phyloP scores from a whole-genome alignment of 2,888 invertebrate species.

The Mantis religiosa region DNA sequence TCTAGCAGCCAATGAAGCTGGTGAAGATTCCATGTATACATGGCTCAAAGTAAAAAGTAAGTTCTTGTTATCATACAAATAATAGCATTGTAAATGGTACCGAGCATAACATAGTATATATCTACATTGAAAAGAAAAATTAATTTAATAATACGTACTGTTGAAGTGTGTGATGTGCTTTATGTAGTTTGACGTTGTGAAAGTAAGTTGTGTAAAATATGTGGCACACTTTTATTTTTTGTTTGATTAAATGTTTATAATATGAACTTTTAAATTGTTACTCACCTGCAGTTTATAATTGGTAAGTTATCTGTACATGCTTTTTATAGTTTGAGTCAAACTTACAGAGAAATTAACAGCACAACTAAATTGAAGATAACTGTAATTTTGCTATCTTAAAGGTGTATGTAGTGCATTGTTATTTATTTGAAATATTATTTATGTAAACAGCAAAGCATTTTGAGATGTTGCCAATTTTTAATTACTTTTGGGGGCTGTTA shows the following conservation, averaged over 20 bases:
- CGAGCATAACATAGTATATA: not conserved
- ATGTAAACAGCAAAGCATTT: not conserved
- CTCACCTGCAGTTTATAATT: not conserved
- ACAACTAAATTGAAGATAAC: not conserved
- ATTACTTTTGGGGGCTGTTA: not conserved
- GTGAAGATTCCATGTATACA: slow-evolving; percentile 82
- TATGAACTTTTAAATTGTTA: not conserved
- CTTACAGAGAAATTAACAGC: not conserved
- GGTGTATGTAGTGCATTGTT: not conserved
- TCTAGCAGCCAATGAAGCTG: slow-evolving; percentile 84
- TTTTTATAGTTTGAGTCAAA: not conserved
- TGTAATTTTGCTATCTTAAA: not conserved
- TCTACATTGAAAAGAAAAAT: not conserved
- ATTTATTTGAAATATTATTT: not conserved
- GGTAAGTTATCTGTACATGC: not conserved
- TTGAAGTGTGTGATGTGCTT: not conserved
- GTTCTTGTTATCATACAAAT: slow-evolving; percentile 42
- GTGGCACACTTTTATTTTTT: not conserved
- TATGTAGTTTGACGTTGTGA: not conserved
- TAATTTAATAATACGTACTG: not conserved
- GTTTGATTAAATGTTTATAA: not conserved
- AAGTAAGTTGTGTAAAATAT: not conserved
- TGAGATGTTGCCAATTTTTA: not conserved
- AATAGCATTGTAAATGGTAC: not conserved
- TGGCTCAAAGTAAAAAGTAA: slow-evolving; percentile 95